Conservation (phyloP, 2,113 vertebrate genomes). For the Poeciliopsis prolifica region DNA sequence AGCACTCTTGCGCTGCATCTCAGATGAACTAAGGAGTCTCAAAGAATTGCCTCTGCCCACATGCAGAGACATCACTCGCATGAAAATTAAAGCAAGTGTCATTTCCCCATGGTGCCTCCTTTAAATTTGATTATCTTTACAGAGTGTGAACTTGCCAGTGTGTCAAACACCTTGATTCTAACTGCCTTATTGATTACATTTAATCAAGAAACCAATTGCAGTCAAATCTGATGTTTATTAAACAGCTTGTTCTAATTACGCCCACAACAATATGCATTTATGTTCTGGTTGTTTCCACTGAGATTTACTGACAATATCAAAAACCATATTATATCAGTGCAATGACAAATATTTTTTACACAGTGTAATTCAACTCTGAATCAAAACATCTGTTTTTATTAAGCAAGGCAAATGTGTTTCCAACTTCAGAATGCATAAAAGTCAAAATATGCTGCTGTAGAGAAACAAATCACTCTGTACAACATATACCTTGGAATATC, state of each 20-base stretch:
- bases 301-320: not conserved
- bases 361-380: not conserved
- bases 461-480: too few relatives aligned
- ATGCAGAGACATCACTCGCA: constrained; percentile 18
- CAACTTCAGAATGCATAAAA: not conserved
- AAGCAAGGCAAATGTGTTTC: not conserved
- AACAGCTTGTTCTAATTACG: constrained; percentile 20
- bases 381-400: not conserved
- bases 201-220: constrained; percentile 17
- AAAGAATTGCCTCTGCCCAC: constrained; percentile 50
- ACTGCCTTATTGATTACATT: constrained; percentile 36
- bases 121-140: constrained; percentile 23
- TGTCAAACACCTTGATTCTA: constrained; percentile 32
- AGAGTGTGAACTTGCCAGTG: not conserved
- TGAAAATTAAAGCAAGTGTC: constrained; percentile 29
- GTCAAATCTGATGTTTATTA: constrained; percentile 21
- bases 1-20: constrained; percentile 49
- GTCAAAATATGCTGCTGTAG: not conserved
- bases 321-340: not conserved
- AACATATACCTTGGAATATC: not conserved
- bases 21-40: constrained; percentile 53
- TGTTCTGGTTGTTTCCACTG: not conserved
- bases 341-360: not conserved
- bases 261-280: not conserved
- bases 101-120: constrained; percentile 9